Percentiles rank a stretch among this genome's conserved stretches.
Evolutionary conservation across 2,113 vertebrate genomes (phyloP).

Genomic region (Dipodomys ordii): DNA sequence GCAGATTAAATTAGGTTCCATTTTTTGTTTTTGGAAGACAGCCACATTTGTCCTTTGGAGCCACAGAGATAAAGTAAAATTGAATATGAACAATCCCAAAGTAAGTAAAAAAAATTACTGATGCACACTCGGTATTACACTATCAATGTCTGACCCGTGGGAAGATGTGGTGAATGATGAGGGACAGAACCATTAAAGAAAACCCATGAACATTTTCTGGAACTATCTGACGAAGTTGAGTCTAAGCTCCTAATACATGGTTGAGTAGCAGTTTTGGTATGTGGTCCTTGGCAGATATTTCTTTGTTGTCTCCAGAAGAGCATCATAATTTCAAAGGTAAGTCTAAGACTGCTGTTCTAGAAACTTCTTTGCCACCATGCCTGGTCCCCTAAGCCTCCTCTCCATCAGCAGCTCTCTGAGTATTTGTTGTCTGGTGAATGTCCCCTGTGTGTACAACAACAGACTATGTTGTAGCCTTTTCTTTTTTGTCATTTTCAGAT

Average conservation of each 20-base stretch:
- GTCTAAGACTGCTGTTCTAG: not conserved
- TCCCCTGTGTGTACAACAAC: constrained; percentile 70
- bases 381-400: not conserved
- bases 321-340: not conserved
- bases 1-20: not conserved
- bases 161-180: not conserved
- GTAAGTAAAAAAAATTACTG: not conserved
- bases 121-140: not conserved
- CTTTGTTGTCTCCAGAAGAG: not conserved
- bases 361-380: constrained; percentile 9
- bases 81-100: not conserved
- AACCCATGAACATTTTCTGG: not conserved
- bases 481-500: not conserved
- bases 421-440: constrained; percentile 41
- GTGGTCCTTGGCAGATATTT: not conserved
- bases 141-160: not conserved
- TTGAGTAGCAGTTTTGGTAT: not conserved
- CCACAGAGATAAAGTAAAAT: not conserved
- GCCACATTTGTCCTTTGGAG: not conserved
- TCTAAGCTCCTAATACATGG: too few relatives aligned
- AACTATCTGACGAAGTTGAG: not conserved
- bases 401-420: not conserved
- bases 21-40: not conserved
- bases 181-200: not conserved
- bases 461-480: constrained; percentile 69